These are phyloP conservation scores for Heteromyza rotundicornis DNA, from an alignment of 2,888 invertebrate genomes.

Conservation along the genomic window DNA sequence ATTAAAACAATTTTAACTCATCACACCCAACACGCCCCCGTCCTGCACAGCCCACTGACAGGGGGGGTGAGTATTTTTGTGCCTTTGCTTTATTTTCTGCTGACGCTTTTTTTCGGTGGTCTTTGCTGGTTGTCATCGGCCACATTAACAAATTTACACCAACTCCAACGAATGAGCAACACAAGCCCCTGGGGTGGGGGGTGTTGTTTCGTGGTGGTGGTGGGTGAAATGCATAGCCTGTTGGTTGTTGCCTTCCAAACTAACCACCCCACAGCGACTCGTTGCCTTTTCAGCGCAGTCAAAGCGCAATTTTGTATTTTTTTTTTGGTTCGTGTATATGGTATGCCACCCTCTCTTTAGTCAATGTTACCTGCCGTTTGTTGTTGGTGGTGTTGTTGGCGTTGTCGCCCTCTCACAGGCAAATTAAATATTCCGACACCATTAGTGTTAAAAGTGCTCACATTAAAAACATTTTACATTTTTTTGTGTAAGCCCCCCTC, in stretches of 20 bases:
- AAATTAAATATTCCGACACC: constrained; percentile 61
- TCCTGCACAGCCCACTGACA: not conserved
- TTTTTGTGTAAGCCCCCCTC: constrained; percentile 37
- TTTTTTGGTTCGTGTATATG: not conserved
- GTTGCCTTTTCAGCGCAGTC: not conserved
- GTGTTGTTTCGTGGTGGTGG: constrained; percentile 12
- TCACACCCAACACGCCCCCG: constrained; percentile 34
- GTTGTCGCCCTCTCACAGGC: constrained; percentile 22
- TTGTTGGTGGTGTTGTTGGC: constrained; percentile 11
- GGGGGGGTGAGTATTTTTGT: not conserved
- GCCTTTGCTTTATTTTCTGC: constrained; percentile 21
- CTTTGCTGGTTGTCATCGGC: constrained; percentile 47
- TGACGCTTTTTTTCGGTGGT: constrained; percentile 29
- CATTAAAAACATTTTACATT: constrained; percentile 55
- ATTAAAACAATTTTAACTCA: constrained; percentile 62
- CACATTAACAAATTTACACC: constrained; percentile 60
- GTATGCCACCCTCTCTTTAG: not conserved
- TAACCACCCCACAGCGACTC: constrained; percentile 21
- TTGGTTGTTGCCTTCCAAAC: constrained; percentile 11
- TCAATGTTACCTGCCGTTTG: not conserved
- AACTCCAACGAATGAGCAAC: constrained; percentile 43
- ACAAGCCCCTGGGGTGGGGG: constrained; percentile 38
- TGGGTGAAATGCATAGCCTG: not conserved
- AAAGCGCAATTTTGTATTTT: constrained; percentile 11
- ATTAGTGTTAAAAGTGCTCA: constrained; percentile 60